phyloP scores from a whole-genome alignment of 2,888 invertebrate species.

The Malachius bipustulatus region DNA sequence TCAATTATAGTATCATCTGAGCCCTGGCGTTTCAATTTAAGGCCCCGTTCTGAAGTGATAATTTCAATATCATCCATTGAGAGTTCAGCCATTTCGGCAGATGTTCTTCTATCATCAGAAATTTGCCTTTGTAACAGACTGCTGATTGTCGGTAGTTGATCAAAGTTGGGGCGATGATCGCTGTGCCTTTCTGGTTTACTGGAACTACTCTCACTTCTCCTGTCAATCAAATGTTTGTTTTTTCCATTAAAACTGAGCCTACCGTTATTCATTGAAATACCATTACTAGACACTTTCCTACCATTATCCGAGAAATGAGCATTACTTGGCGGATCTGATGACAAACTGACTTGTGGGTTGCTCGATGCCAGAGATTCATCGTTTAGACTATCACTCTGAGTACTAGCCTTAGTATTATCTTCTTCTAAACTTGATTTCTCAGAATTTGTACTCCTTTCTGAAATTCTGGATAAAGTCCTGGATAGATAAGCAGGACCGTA shows the following conservation, averaged over 20 bases:
- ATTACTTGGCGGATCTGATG: constrained; percentile 71
- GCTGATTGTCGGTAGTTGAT: constrained; percentile 30
- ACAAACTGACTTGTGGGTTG: constrained; percentile 74
- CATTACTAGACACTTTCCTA: constrained; percentile 31
- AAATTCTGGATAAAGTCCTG: constrained; percentile 73
- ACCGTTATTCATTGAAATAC: constrained; percentile 16
- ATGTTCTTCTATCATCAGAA: constrained; percentile 70
- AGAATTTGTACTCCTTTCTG: constrained; percentile 78
- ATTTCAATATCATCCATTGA: constrained; percentile 54
- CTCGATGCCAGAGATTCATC: constrained; percentile 75
- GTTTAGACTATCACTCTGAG: constrained; percentile 71
- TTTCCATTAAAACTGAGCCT: constrained; percentile 19
- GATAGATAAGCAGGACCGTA: constrained; percentile 46
- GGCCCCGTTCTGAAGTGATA: constrained; percentile 35
- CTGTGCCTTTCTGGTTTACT: constrained; percentile 17
- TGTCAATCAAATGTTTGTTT: constrained; percentile 12
- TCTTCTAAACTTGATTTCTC: constrained; percentile 79
- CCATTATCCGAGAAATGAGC: constrained; percentile 46
- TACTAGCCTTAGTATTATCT: constrained; percentile 76
- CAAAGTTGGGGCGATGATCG: constrained; percentile 15
- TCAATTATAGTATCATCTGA: constrained; percentile 39
- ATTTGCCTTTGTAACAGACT: constrained; percentile 43
- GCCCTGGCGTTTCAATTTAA: constrained; percentile 33
- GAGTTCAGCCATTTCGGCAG: constrained; percentile 75
- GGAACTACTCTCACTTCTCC: constrained; percentile 16